Percentiles rank a stretch among this genome's conserved stretches.
phyloP scores from a whole-genome alignment of 2,888 invertebrate species.

The Herminia tarsipennalis region DNA sequence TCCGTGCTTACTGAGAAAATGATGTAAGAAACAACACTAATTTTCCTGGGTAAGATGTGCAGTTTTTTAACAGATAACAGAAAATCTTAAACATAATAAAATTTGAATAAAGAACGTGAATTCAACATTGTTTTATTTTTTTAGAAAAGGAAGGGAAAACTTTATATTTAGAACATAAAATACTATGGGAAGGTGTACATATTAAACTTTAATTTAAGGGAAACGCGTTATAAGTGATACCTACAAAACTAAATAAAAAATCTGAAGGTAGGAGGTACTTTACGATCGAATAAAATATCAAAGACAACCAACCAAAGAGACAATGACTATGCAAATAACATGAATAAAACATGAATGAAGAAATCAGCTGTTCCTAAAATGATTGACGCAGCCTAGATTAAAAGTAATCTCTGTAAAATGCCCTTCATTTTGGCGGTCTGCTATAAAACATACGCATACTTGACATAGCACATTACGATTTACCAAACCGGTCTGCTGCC shows the following conservation, averaged over 20 bases:
- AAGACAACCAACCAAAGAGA: conserved; percentile 18
- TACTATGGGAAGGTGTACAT: too few species aligned
- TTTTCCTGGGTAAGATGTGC: too few species aligned
- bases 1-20: too few species aligned
- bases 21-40: too few species aligned
- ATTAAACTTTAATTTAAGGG: too few species aligned
- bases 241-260: not conserved
- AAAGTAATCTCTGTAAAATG: conserved; percentile 50
- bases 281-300: conserved; percentile 29
- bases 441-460: conserved; percentile 42
- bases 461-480: conserved; percentile 63
- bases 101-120: too few species aligned
- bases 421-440: conserved; percentile 65
- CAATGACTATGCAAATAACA: conserved; percentile 42
- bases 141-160: too few species aligned
- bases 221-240: not conserved
- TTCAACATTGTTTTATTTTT: too few species aligned
- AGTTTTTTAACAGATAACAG: too few species aligned
- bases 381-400: conserved; percentile 29
- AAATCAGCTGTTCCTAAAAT: conserved; percentile 53
- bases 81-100: too few species aligned
- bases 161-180: too few species aligned
- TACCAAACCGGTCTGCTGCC: conserved; percentile 76
- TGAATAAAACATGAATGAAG: conserved; percentile 48
- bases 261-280: not conserved